Base-by-base conservation (phyloP, 1,140 invertebrate genomes). In the Penaeus japonicus region DNA sequence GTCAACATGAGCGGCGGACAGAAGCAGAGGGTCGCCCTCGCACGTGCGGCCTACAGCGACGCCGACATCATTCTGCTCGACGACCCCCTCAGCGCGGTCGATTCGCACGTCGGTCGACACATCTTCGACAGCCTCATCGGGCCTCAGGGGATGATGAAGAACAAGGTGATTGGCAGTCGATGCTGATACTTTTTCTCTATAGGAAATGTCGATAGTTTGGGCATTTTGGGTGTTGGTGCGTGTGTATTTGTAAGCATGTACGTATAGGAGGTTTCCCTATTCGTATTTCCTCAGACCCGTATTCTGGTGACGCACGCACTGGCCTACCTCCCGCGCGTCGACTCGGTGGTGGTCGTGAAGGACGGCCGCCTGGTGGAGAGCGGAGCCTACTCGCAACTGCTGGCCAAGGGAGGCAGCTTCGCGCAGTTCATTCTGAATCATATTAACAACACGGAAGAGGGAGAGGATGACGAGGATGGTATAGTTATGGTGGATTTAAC, bases 1-100 rank as follows among this genome's bases (percentile, higher is more conserved):
- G 98, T 99, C 89, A 99, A 99, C 93, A 93, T 99, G 83, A 98
- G 97, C 83, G 99, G 99, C 78, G 99, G 99, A 53, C 99, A 99
- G 92, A 99, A 99, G 92, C 98, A 99, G 92, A 94, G 99, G 91
- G 96, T 99, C 22, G 97, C 96, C 89, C 93, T 99, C 65, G 98
- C 98, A 0, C 94, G 98, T 91, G 98, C 98, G 35, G 96, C 99
- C 24, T 99, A 99, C 92, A 95, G 94, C 91, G 95, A 98, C 92
- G 95, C 96, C 1, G 97, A 99, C 92, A 94, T 98, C 75, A 98
- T 98, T 92, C 95, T 97, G 90, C 93, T 99, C 90, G 98, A 99
- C 92, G 98, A 99, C 94, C 98, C 98, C 2, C 94, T 99, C 22
- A 98, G 97, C 91, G 98, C 98, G 15, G 92, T 93, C 18, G 92